Percentiles rank a stretch among this genome's conserved stretches.
phyloP scores from a whole-genome alignment of 92 coral and sea anemone species.

The Virgularia gustaviana region DNA sequence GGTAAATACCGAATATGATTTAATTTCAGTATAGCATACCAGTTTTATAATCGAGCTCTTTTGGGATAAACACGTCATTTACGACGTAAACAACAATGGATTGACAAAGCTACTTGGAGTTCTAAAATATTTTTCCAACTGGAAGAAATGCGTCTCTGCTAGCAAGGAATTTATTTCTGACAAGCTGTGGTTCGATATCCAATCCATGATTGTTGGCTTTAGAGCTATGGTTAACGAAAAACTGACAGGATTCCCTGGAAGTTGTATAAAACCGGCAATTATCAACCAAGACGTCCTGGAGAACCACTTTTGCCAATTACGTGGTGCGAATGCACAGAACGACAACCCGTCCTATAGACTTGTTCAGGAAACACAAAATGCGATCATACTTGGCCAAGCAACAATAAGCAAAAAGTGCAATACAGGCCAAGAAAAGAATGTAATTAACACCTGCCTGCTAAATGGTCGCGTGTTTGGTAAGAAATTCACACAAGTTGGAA shows the following conservation, averaged over 20 bases:
- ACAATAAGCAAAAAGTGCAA: slow-evolving; percentile 51
- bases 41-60: slow-evolving; percentile 36
- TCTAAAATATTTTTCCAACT: slow-evolving; percentile 23
- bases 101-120: slow-evolving; percentile 15
- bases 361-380: slow-evolving; percentile 48
- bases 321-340: slow-evolving; percentile 46
- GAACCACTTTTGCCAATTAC: slow-evolving; percentile 60
- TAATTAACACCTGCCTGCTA: slow-evolving; percentile 34
- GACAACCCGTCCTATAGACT: slow-evolving; percentile 49
- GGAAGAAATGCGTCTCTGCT: slow-evolving; percentile 18
- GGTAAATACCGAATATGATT: too few species aligned
- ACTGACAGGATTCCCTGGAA: slow-evolving; percentile 43
- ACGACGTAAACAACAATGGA: slow-evolving; percentile 33
- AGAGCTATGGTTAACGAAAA: slow-evolving; percentile 39
- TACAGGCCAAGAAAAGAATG: slow-evolving; percentile 16
- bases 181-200: slow-evolving; percentile 57
- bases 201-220: slow-evolving; percentile 56
- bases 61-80: slow-evolving; percentile 5
- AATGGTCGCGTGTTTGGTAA: not conserved
- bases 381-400: slow-evolving; percentile 51
- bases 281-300: slow-evolving; percentile 62
- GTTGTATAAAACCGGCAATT: slow-evolving; percentile 57
- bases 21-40: slow-evolving; percentile 42
- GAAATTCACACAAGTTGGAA: not conserved
- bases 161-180: slow-evolving; percentile 50